phyloP scores from a whole-genome alignment of 2,113 vertebrate species.

The Melanostigma gelatinosum region DNA sequence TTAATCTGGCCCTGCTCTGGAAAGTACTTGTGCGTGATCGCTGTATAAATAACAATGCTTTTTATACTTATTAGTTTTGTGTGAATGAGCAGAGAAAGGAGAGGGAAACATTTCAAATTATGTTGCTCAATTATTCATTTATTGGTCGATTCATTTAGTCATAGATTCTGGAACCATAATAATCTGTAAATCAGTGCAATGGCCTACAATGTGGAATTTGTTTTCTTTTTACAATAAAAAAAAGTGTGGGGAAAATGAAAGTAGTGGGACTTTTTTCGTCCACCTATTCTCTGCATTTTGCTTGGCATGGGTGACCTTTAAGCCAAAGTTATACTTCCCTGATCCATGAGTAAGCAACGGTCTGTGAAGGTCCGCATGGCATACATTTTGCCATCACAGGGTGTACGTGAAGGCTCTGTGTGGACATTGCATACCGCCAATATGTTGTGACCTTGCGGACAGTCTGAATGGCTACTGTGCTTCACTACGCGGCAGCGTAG shows the following conservation, averaged over 20 bases:
- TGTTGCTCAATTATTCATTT: neutral
- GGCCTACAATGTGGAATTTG: neutral
- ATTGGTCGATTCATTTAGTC: neutral
- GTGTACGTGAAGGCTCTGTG: neutral
- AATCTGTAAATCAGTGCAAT: neutral
- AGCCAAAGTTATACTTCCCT: neutral
- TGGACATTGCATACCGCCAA: neutral
- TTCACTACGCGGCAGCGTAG: neutral
- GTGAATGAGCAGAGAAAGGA: conserved; percentile 9
- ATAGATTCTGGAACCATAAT: neutral
- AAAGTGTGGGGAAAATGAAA: neutral
- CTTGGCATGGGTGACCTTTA: conserved; percentile 34
- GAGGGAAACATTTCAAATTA: neutral
- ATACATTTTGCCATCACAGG: neutral
- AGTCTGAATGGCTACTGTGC: neutral
- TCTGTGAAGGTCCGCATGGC: neutral
- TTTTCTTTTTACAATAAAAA: conserved; percentile 4
- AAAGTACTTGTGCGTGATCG: conserved; percentile 21
- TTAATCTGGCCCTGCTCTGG: conserved; percentile 37
- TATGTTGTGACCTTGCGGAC: neutral
- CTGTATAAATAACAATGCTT: conserved; percentile 22
- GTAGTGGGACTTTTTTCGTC: conserved; percentile 12
- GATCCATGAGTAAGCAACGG: neutral
- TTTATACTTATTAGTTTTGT: neutral
- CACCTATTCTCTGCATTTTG: conserved; percentile 24